Base-by-base conservation (phyloP, 2,888 invertebrate species). In the Xiphydria camelus region DNA sequence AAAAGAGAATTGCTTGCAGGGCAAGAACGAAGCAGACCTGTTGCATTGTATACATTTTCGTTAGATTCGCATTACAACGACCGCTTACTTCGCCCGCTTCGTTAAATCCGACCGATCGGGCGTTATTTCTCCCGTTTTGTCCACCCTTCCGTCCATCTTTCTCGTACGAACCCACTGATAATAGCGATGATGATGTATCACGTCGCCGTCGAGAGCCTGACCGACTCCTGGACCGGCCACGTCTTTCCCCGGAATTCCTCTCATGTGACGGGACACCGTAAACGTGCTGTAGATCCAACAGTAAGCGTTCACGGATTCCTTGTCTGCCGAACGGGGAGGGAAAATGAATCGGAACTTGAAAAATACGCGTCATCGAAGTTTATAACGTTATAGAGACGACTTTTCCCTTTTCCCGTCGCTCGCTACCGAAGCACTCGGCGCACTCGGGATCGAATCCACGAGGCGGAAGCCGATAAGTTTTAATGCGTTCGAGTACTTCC, bases 211-310 rank as follows among this genome's bases (percentile, higher is more conserved):
- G 9, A 49, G 36, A 4, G 58, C 62, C 25, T 72, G 80, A 22
- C 79, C 83, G 31, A 80, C 81, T 57, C 82, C 82, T 2, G 77
- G 73, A 57, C 81, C 80, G 1, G 80, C 78, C 53, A 80, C 75
- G 58, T 78, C 64, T 48, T 68, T 72, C 17, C 82, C 82, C 60
- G 80, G 79, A 31, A 76, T 57, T 21, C 83, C 83, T 70, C 61
- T 55, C 35, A 76, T 57, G 48, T 71, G 67, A 18, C 68, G 65
- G n/a, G 59, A 53, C 7, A 73, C 68, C 9, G 86, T 86, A 55
- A 82, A 88, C 3, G 87, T 88, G 35, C 88, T 87, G 69, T 85
- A 82, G 51, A 89, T 87, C 89, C 89, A 90, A 74, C 90, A 91
- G 70, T 84, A 89, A 41, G 85, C 84, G 61, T 90, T 86, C 5